These are phyloP conservation scores for Brienomyrus brachyistius DNA, from an alignment of 2,113 vertebrate genomes.

Conservation along the genomic window DNA sequence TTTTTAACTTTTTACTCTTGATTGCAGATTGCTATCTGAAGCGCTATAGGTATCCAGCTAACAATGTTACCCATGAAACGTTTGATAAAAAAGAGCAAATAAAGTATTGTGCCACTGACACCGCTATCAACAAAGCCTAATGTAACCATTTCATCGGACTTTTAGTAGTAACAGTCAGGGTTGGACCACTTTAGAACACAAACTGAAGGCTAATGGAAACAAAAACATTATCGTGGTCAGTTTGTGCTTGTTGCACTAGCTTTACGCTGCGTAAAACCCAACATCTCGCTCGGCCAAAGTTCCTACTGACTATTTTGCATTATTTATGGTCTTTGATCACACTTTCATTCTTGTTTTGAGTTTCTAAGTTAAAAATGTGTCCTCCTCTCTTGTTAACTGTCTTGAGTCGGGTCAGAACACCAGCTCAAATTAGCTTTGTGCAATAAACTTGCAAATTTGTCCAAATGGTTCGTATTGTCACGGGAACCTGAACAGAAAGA, in stretches of 20 bases:
- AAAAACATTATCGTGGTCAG: neutral
- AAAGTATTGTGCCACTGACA: neutral
- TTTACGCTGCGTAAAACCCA: neutral
- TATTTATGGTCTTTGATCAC: neutral
- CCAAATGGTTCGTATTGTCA: neutral
- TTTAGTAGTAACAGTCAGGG: neutral
- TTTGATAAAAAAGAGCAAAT: neutral
- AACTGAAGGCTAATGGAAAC: neutral
- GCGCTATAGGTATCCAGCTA: neutral
- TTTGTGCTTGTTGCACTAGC: neutral
- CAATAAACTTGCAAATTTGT: neutral
- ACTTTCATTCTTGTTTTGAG: neutral
- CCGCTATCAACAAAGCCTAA: neutral
- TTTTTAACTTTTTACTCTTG: neutral
- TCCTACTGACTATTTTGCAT: neutral
- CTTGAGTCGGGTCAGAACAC: neutral
- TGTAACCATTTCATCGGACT: neutral
- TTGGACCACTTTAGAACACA: neutral
- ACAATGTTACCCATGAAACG: neutral
- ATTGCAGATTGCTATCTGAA: neutral
- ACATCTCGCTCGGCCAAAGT: neutral
- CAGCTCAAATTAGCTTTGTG: neutral
- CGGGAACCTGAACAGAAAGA: too few species aligned
- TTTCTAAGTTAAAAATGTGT: neutral
- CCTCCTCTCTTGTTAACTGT: neutral